Conservation (phyloP, 2,888 invertebrate species). For the Troides helena region DNA sequence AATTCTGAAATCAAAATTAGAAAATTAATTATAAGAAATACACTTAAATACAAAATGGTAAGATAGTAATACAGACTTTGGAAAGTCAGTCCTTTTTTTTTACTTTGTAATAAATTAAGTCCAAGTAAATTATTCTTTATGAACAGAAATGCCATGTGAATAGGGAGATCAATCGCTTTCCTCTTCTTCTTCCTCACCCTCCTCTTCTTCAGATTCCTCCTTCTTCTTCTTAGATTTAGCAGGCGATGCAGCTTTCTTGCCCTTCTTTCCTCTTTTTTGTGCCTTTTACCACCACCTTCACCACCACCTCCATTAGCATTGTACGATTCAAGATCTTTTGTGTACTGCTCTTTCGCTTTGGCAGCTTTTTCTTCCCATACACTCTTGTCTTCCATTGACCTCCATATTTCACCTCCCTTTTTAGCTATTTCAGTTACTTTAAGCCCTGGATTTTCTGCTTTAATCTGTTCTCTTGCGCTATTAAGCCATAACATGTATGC, state of each 20-base stretch:
- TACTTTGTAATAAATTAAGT: constrained; percentile 80
- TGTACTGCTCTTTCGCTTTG: constrained; percentile 93
- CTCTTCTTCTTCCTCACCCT: constrained; percentile 83
- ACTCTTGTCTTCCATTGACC: constrained; percentile 91
- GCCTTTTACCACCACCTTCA: constrained; percentile 75
- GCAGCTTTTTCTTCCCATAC: constrained; percentile 96
- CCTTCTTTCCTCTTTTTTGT: constrained; percentile 81
- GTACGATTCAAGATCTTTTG: constrained; percentile 93
- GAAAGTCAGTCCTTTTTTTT: constrained; percentile 77
- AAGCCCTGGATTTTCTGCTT: constrained; percentile 94
- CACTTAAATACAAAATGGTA: constrained; percentile 31
- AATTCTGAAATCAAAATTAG: constrained; percentile 15
- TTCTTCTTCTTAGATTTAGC: constrained; percentile 81
- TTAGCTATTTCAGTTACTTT: constrained; percentile 96
- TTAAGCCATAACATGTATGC: constrained; percentile 98
- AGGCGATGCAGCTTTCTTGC: constrained; percentile 70
- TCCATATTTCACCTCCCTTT: constrained; percentile 98
- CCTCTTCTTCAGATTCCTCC: constrained; percentile 83
- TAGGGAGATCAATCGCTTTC: constrained; percentile 83
- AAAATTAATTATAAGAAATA: constrained; percentile 32
- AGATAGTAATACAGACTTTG: constrained; percentile 63
- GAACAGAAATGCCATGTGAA: constrained; percentile 69
- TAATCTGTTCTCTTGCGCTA: constrained; percentile 92
- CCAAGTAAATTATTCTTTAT: constrained; percentile 79
- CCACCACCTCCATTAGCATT: constrained; percentile 87